Conservation (phyloP, 64 coral and sea anemone species). For the Stichodactyla helianthus region DNA sequence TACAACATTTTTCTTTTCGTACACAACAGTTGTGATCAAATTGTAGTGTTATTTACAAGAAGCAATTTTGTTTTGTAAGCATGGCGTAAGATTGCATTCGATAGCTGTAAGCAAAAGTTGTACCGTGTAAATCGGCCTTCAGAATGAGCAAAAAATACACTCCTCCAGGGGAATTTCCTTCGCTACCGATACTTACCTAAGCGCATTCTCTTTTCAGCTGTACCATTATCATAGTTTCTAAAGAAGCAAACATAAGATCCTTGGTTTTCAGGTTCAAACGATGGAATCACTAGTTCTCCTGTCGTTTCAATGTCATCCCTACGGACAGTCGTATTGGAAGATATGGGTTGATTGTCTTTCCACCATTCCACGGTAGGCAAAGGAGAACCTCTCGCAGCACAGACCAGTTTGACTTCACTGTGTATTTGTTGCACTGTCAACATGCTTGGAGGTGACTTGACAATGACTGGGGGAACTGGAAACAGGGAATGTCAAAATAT, state of each 20-base stretch:
- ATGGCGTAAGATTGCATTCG: background rate
- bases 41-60: too few relatives aligned
- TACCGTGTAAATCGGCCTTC: too few relatives aligned
- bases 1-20: too few relatives aligned
- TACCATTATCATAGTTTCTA: too few relatives aligned
- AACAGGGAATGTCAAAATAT: background rate
- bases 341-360: conserved; percentile 24
- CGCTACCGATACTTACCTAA: too few relatives aligned
- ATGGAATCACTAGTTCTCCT: conserved; percentile 28
- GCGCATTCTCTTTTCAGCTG: too few relatives aligned
- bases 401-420: conserved; percentile 27
- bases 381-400: conserved; percentile 52
- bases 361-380: conserved; percentile 46
- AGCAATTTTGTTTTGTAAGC: background rate
- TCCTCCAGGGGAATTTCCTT: too few relatives aligned
- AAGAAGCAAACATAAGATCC: too few relatives aligned
- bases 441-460: conserved; percentile 24
- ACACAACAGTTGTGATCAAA: too few relatives aligned
- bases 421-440: conserved; percentile 19
- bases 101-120: too few relatives aligned
- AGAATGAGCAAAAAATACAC: too few relatives aligned
- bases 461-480: conserved; percentile 40
- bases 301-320: background rate
- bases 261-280: conserved; percentile 37
- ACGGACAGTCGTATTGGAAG: conserved; percentile 18